Evolutionary conservation across 2,797 vertebrate species (phyloP).

Genomic region (Myotis daubentonii): DNA sequence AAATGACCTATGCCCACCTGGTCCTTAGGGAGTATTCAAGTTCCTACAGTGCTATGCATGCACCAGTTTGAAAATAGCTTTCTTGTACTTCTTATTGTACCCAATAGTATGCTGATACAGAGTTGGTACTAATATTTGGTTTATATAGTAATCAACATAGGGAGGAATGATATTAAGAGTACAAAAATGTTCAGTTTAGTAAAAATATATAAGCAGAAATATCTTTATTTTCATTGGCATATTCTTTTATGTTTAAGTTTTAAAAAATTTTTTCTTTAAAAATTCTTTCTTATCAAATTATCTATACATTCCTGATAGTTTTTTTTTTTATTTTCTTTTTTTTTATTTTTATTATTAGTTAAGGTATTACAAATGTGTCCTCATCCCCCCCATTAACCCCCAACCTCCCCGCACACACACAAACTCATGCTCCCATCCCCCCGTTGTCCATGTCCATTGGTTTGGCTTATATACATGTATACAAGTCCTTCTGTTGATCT

Average conservation of each 20-base stretch:
- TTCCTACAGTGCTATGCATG: not conserved
- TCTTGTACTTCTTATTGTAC: not conserved
- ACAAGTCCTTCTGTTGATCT: too few relatives aligned
- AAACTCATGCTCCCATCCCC: too few relatives aligned
- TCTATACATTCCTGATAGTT: slow-evolving; percentile 58
- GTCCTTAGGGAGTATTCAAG: not conserved
- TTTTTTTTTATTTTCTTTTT: too few relatives aligned
- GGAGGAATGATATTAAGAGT: not conserved
- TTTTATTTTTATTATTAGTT: too few relatives aligned
- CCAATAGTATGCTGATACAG: not conserved
- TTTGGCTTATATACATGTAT: too few relatives aligned
- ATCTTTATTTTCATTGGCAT: not conserved
- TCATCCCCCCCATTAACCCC: too few relatives aligned
- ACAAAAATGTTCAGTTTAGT: slow-evolving; percentile 6
- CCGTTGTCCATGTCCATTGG: too few relatives aligned
- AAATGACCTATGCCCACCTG: not conserved
- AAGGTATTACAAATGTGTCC: too few relatives aligned
- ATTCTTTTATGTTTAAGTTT: slow-evolving; percentile 26
- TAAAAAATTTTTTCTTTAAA: not conserved
- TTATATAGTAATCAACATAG: not conserved
- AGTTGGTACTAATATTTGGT: not conserved
- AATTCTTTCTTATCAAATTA: slow-evolving; percentile 59
- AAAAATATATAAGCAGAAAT: slow-evolving; percentile 2
- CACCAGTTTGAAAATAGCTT: not conserved
- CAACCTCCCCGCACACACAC: too few relatives aligned